Evolutionary conservation across 2,797 vertebrate genomes (phyloP).

Genomic region (Calcarius lapponicus): DNA sequence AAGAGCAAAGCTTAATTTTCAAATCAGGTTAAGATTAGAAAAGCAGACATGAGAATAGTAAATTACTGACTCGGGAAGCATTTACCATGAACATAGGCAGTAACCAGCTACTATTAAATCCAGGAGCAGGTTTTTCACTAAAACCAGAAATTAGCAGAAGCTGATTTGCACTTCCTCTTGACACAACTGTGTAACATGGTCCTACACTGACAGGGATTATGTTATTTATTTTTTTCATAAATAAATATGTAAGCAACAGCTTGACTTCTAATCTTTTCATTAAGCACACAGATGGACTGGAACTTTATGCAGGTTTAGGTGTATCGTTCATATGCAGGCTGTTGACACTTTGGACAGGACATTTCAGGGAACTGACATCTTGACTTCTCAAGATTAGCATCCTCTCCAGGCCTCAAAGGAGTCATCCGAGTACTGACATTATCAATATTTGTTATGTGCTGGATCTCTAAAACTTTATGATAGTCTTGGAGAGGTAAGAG

Average conservation of each 20-base stretch:
- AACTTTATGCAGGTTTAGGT: background rate
- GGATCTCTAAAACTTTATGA: background rate
- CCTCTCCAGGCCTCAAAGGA: background rate
- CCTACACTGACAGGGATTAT: background rate
- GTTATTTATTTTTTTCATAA: background rate
- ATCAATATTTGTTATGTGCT: background rate
- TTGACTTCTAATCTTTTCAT: background rate
- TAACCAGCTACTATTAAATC: background rate
- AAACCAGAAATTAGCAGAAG: background rate
- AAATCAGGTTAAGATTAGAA: constrained; percentile 49
- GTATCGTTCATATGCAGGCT: background rate
- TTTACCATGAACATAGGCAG: background rate
- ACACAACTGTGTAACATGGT: background rate
- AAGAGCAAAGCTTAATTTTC: constrained; percentile 43
- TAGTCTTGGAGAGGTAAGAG: background rate
- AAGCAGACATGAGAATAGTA: constrained; percentile 19
- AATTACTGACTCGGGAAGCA: constrained; percentile 17
- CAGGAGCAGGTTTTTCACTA: background rate
- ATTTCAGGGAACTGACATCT: background rate
- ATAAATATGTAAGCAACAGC: background rate
- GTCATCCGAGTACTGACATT: background rate
- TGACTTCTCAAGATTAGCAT: background rate
- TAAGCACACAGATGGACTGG: background rate
- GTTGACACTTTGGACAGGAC: background rate
- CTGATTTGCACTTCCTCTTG: background rate